Evolutionary conservation across 1,140 invertebrate genomes (phyloP).

Genomic region (Drosophila sucinea): DNA sequence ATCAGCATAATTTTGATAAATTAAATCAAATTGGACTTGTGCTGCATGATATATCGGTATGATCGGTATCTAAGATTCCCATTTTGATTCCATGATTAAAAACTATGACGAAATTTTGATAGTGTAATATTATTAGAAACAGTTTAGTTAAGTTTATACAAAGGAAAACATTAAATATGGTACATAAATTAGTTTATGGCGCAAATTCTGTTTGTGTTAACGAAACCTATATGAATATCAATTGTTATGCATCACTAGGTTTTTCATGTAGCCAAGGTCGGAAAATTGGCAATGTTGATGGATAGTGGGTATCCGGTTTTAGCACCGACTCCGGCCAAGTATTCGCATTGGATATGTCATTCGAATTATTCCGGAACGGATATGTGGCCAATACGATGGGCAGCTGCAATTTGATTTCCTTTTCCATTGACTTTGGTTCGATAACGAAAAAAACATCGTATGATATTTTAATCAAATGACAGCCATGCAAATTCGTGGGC

Average conservation of each 20-base stretch:
- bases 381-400: slow-evolving; percentile 97
- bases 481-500: slow-evolving; percentile 97
- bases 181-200: slow-evolving; percentile 71
- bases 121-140: slow-evolving; percentile 42
- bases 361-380: slow-evolving; percentile 88
- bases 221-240: slow-evolving; percentile 25
- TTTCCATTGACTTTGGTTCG: slow-evolving; percentile 94
- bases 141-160: slow-evolving; percentile 16
- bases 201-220: slow-evolving; percentile 51
- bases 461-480: slow-evolving; percentile 96
- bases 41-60: no score
- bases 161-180: slow-evolving; percentile 28
- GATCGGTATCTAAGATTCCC: no score
- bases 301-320: slow-evolving; percentile 93
- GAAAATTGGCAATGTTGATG: slow-evolving; percentile 95
- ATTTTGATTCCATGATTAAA: neutral
- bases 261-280: slow-evolving; percentile 91
- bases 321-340: slow-evolving; percentile 85
- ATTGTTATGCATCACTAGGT: slow-evolving; percentile 61
- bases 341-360: slow-evolving; percentile 84
- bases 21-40: no score
- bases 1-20: no score
- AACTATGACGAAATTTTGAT: slow-evolving; percentile 1
- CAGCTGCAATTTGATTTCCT: slow-evolving; percentile 95
- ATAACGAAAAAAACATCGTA: slow-evolving; percentile 98